These are phyloP conservation scores for Rhingia campestris DNA, from an alignment of 2,888 invertebrate genomes.

Conservation along the genomic window DNA sequence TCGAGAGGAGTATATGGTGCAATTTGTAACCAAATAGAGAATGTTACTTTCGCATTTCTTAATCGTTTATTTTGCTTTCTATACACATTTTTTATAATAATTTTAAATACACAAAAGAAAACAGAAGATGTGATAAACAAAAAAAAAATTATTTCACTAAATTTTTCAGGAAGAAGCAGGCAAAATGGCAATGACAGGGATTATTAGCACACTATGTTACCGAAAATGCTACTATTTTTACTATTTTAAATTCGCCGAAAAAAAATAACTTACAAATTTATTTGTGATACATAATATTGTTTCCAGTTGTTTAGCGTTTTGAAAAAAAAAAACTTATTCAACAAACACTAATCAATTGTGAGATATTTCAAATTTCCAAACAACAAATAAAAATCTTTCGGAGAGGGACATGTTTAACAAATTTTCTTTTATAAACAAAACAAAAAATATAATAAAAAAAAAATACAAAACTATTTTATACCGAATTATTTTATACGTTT, in stretches of 20 bases:
- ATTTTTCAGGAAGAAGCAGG: conserved; percentile 51
- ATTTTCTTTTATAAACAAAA: conserved; percentile 51
- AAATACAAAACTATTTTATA: conserved; percentile 64
- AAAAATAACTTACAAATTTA: conserved; percentile 55
- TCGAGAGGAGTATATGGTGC: conserved; percentile 25
- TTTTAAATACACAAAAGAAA: conserved; percentile 1
- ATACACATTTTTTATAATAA: neutral
- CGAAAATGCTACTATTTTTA: conserved; percentile 57
- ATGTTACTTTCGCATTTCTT: conserved; percentile 1
- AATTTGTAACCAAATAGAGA: conserved; percentile 3
- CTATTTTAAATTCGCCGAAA: conserved; percentile 57
- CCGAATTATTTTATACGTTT: conserved; percentile 70
- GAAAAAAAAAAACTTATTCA: conserved; percentile 30
- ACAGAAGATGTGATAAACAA: conserved; percentile 61
- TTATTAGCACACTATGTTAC: conserved; percentile 59
- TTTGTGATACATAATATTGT: conserved; percentile 66
- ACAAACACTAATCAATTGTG: conserved; percentile 23
- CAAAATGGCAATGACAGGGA: conserved; percentile 70
- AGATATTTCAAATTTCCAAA: conserved; percentile 41
- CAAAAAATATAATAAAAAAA: conserved; percentile 13
- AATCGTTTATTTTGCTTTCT: neutral
- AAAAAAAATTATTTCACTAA: conserved; percentile 52
- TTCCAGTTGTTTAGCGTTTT: conserved; percentile 58
- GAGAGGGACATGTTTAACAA: conserved; percentile 28
- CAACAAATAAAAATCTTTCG: conserved; percentile 37